phyloP scores from a whole-genome alignment of 2,113 vertebrate species.

The Orthonyx spaldingii region DNA sequence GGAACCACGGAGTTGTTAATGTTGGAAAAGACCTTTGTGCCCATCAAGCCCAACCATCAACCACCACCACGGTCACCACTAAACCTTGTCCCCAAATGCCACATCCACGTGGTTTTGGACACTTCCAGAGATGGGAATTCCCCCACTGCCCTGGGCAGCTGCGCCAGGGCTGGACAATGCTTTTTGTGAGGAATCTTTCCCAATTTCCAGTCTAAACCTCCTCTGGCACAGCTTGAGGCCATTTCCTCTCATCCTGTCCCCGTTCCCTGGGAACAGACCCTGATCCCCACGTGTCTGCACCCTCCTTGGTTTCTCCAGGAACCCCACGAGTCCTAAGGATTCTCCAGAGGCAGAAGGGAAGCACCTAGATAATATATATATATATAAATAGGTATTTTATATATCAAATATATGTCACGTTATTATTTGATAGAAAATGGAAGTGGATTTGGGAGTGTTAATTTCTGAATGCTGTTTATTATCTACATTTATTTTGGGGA shows the following conservation, averaged over 20 bases:
- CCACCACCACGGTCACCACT: rapidly evolving
- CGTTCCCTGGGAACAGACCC: background rate
- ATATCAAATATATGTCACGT: too few species aligned
- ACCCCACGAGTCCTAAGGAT: too few species aligned
- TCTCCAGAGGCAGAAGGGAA: background rate
- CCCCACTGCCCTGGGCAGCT: background rate
- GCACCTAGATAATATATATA: too few species aligned
- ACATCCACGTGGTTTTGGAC: rapidly evolving
- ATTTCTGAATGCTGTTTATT: background rate
- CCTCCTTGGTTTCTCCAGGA: background rate
- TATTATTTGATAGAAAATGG: background rate
- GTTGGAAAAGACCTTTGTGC: background rate
- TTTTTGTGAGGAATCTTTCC: background rate
- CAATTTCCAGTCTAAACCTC: too few species aligned
- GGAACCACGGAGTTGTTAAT: background rate
- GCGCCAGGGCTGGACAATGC: background rate
- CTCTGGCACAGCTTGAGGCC: background rate
- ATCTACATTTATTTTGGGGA: background rate
- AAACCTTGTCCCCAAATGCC: background rate
- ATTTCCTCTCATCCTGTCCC: background rate
- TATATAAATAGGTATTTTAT: too few species aligned
- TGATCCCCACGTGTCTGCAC: rapidly evolving
- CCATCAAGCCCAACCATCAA: too few species aligned
- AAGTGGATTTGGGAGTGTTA: background rate
- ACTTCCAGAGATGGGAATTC: background rate